Base-by-base conservation (phyloP, 64 coral and sea anemone species). In the Actinia tenebrosa region DNA sequence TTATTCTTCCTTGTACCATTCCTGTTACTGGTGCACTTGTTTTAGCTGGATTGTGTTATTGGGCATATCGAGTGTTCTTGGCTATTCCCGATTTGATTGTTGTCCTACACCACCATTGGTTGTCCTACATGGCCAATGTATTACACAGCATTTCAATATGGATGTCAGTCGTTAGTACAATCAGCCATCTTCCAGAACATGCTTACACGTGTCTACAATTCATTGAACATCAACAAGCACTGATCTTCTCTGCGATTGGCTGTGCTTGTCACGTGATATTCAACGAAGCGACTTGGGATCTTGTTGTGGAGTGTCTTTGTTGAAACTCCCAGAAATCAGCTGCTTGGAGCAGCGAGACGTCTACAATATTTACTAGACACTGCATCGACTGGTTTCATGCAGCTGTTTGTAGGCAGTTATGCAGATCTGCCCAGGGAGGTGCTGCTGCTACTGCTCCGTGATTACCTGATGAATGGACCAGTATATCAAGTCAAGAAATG, bases 381-480 rank as follows among this genome's bases (percentile, higher is more conserved):
- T 15, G 3, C 26, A 75, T 26, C 8, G 11, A 30, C 0, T 30
- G 11, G 26, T 75, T 75, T 75, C 10, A 30, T 75, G 69, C 69
- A 42, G 69, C 69, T 75, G 8, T 75, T 75, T 75, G 25, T 75
- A 75, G 69, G 23, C 23, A 75, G 22, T 37, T 75, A 75, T 42
- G 69, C 69, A 75, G 69, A 42, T 42, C 25, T 75, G 13, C 69
- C 69, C n/a, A 42, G 26, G 9, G 69, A 75, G 69, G 69, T 75
- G 10, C 69, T 75, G 10, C 7, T 42, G 27, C 69, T 75, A 26
- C 26, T 75, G 8, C 26, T 75, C 7, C 69, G 69, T 42, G 69
- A 75, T 25, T 75, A 75, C 26, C 69, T 75, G 22, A 75, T 75
- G 69, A 75, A 75, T 75, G 69, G 69, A 26, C 69, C 69, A 43